Evolutionary conservation across 2,797 vertebrate species (phyloP), one percentile per base, ranked within the genome.

Genomic region (Syndactyla subalaris): DNA sequence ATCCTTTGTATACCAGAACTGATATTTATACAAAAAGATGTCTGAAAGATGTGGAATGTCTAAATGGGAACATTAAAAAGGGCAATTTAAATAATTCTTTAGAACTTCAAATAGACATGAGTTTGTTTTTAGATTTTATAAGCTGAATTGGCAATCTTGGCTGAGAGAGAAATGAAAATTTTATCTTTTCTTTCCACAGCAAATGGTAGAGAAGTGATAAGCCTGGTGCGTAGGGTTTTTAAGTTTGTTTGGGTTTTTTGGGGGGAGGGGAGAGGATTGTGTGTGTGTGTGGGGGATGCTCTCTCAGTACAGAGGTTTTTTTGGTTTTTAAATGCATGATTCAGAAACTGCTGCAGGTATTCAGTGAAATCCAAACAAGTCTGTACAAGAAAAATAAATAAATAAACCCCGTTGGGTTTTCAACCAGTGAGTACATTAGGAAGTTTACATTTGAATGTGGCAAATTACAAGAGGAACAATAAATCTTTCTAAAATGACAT

Each of bases 191-290:
- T 32, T 90, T 85, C 46, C 85, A 77, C 32, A 66, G 46, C 46
- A 91, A 96, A 80, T 48, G 49, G 87, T 48, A 75, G 46, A 85
- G 66, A 65, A 75, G 38, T 39, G 85, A 94, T 95, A 95, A 95
- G 81, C 41, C 38, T 86, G 54, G 18, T 58, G 19, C 36, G 6
- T 72, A 20, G 22, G 7, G 4, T 1, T 26, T 76, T 91, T 62
- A 66, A 24, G 4, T 48, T 65, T 55, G 6, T 7, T 30, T 23
- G 3, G 3, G 58, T 13, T 62, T 8, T 59, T 9, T 74, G 14
- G 48, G 24, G 15, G 20, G 49, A 16, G 46, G 29, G 30, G 11
- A 12, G 52, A 7, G 30, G 9, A 32, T 32, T 72, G 10, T 54
- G 9, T 71, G 15, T 70, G 18, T 0, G n/a, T n/a, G n/a, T n/a